A percentile compares a stretch with the other conserved stretches of the same genome.
These are phyloP conservation scores for Ophioninae sp. DNA, from an alignment of 2,888 invertebrate genomes.

Conservation along the genomic window DNA sequence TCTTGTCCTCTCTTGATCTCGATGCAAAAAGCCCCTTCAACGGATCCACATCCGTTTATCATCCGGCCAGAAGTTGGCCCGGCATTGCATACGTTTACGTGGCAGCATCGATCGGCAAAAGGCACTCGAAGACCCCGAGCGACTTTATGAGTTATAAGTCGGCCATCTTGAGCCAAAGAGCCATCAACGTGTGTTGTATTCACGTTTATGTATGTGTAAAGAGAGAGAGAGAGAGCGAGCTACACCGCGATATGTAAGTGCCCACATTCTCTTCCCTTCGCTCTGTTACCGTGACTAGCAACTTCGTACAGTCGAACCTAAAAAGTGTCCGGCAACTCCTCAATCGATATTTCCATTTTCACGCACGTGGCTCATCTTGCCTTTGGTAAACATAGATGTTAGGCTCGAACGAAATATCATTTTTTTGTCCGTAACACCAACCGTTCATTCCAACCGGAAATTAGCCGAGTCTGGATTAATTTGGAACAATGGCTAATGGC, in stretches of 20 bases:
- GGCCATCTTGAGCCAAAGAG: constrained; percentile 78
- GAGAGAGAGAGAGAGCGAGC: constrained; percentile 60
- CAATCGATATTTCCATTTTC: constrained; percentile 29
- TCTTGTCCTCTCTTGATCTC: too few species aligned
- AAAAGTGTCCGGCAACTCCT: constrained; percentile 23
- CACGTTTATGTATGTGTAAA: constrained; percentile 68
- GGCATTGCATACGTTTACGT: constrained; percentile 1
- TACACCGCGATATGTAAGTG: constrained; percentile 77
- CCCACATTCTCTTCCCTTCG: constrained; percentile 74
- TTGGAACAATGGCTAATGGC: too few species aligned
- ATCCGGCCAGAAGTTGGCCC: too few species aligned
- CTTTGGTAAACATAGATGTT: background rate
- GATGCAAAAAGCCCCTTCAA: too few species aligned
- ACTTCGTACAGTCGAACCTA: constrained; percentile 73
- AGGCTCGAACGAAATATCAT: constrained; percentile 30
- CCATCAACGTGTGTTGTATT: constrained; percentile 74
- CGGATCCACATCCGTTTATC: too few species aligned
- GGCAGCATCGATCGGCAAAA: constrained; percentile 20
- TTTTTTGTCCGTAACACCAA: constrained; percentile 43
- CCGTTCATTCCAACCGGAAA: constrained; percentile 52
- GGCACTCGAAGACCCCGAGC: constrained; percentile 62
- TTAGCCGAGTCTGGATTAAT: constrained; percentile 1
- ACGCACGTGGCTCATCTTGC: too few species aligned
- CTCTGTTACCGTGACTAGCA: constrained; percentile 49
- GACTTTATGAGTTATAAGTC: constrained; percentile 80